A percentile compares a stretch with the other conserved stretches of the same genome.
Evolutionary conservation across 1,140 invertebrate genomes (phyloP).

Genomic region (Drosophila varians): DNA sequence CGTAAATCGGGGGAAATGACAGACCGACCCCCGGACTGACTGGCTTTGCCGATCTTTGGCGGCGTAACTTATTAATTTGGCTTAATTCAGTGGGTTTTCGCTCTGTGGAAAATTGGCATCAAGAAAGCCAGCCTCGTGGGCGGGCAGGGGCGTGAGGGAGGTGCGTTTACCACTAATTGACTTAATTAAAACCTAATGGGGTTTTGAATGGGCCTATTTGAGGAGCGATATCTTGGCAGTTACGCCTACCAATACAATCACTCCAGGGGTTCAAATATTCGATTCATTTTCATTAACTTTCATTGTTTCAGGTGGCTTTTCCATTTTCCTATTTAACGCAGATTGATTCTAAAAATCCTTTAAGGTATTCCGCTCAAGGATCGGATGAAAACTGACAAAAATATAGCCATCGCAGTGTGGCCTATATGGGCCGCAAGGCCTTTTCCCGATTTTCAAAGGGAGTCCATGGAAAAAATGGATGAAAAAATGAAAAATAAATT

Average conservation of each 20-base stretch:
- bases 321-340: no score
- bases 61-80: slow-evolving; percentile 70
- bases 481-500: no score
- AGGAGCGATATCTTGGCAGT: slow-evolving; percentile 24
- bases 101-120: slow-evolving; percentile 62
- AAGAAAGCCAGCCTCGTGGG: slow-evolving; percentile 24
- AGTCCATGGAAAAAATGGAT: no score
- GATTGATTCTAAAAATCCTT: no score
- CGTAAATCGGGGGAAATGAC: slow-evolving; percentile 65
- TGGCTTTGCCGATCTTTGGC: slow-evolving; percentile 33
- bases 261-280: no score
- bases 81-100: slow-evolving; percentile 71
- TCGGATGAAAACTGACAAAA: no score
- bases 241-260: neutral
- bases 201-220: slow-evolving; percentile 42
- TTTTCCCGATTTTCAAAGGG: no score
- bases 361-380: no score
- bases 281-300: no score
- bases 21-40: slow-evolving; percentile 1
- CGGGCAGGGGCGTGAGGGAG: slow-evolving; percentile 11
- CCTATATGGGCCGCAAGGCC: no score
- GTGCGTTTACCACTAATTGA: slow-evolving; percentile 41
- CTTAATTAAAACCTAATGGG: slow-evolving; percentile 49
- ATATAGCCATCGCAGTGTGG: no score
- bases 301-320: no score